Percentiles rank a stretch among this genome's conserved stretches.
These are phyloP conservation scores for Greenwoodochromis staneri DNA, from an alignment of 2,113 vertebrate species.

Conservation along the genomic window DNA sequence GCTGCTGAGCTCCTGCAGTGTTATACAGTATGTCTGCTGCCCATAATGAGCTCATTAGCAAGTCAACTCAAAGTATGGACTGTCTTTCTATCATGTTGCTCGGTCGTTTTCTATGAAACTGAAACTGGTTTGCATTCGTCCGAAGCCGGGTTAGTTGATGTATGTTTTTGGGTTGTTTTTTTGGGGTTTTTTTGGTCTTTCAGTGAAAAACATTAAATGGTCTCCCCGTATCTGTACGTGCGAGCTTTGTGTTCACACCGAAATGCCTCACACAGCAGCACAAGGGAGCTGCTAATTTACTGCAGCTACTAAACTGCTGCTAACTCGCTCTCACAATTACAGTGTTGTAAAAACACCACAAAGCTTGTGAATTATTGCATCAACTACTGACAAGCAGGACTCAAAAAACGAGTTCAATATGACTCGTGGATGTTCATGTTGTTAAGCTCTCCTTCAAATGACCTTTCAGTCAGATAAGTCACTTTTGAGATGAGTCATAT, in stretches of 20 bases:
- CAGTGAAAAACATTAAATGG: not conserved
- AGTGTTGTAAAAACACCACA: not conserved
- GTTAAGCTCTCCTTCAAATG: not conserved
- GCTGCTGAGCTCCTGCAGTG: not conserved
- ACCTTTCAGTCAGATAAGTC: not conserved
- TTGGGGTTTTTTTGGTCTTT: rapidly evolving
- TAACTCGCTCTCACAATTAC: not conserved
- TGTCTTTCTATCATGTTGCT: not conserved
- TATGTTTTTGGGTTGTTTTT: not conserved
- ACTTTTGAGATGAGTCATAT: not conserved
- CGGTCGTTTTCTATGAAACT: not conserved
- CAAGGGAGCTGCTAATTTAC: not conserved
- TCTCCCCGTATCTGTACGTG: not conserved
- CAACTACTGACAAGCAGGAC: not conserved
- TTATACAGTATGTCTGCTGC: not conserved
- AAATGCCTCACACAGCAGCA: not conserved
- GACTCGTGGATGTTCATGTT: not conserved
- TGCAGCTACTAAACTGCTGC: not conserved
- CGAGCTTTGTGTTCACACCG: not conserved
- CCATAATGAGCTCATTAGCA: not conserved
- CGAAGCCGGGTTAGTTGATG: not conserved
- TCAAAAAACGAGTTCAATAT: not conserved
- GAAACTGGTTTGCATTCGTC: not conserved
- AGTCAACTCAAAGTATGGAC: not conserved
- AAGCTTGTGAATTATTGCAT: not conserved